These are phyloP conservation scores for Galago senegalensis DNA, from an alignment of 2,797 vertebrate genomes.

Conservation along the genomic window DNA sequence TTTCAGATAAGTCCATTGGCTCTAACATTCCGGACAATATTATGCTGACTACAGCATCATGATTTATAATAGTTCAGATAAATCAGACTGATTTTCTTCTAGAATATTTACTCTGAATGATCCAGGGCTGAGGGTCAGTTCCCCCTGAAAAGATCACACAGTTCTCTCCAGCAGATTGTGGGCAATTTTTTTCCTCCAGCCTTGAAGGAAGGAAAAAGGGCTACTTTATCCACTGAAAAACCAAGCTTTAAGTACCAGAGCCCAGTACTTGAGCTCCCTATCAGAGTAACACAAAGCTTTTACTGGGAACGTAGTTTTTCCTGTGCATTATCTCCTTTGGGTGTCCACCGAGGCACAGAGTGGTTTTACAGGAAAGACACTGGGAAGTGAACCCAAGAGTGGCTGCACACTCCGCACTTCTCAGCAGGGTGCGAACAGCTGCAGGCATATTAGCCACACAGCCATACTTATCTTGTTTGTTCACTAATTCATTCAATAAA, in stretches of 20 bases:
- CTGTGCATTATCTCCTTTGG: not conserved
- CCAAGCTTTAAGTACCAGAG: slow-evolving; percentile 13
- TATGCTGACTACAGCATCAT: not conserved
- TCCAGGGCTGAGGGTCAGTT: not conserved
- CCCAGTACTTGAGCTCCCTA: not conserved
- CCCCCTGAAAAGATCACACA: not conserved
- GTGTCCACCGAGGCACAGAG: not conserved
- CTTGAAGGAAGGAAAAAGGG: not conserved
- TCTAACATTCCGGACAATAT: not conserved
- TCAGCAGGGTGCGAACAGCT: not conserved
- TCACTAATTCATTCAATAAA: slow-evolving; percentile 15
- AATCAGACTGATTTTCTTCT: slow-evolving; percentile 20
- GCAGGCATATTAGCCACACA: not conserved
- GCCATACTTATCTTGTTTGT: slow-evolving; percentile 36
- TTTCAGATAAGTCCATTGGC: not conserved
- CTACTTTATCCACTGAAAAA: not conserved
- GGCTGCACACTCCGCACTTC: not conserved
- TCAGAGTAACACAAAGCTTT: not conserved
- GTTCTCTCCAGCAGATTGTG: not conserved
- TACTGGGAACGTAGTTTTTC: not conserved
- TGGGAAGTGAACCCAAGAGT: not conserved
- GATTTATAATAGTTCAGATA: not conserved
- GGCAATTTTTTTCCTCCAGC: not conserved
- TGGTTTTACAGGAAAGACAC: not conserved
- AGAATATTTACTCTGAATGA: not conserved